Evolutionary conservation across 2,888 invertebrate species (phyloP).

Genomic region (Cyclophora punctaria): DNA sequence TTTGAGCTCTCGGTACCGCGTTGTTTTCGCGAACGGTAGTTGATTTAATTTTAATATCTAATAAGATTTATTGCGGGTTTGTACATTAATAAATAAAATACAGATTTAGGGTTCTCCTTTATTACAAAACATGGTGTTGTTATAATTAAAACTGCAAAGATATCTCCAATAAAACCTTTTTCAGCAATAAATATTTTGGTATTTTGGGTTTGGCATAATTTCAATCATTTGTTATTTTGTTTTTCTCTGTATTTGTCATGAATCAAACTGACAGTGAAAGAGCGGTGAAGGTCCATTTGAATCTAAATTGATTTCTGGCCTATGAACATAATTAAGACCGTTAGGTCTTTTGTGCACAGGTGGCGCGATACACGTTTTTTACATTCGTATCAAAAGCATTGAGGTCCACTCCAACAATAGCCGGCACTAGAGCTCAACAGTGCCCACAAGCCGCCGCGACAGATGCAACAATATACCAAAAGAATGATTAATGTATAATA

Average conservation of each 20-base stretch:
- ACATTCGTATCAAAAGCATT: conserved; percentile 38
- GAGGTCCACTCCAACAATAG: conserved; percentile 56
- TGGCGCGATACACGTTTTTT: conserved; percentile 48
- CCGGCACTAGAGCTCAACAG: conserved; percentile 34
- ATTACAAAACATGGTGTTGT: no score
- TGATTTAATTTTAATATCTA: conserved; percentile 43
- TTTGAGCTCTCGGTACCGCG: conserved; percentile 25
- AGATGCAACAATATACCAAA: conserved; percentile 63
- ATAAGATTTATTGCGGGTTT: conserved; percentile 31
- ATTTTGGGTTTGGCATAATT: no score
- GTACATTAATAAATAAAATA: conserved; percentile 5
- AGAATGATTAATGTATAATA: conserved; percentile 63
- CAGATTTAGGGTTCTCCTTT: no score
- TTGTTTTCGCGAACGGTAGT: conserved; percentile 33
- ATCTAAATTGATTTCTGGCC: conserved; percentile 14
- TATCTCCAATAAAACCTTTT: no score
- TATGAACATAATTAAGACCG: conserved; percentile 14
- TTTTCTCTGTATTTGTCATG: no score
- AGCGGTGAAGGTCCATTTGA: no score
- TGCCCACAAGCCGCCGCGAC: conserved; percentile 46
- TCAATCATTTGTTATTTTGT: no score
- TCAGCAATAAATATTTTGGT: no score
- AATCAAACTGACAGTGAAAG: no score
- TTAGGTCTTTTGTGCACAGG: conserved; percentile 43
- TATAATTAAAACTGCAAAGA: no score